phyloP scores from a whole-genome alignment of 2,797 vertebrate genomes.

The Propithecus deckenii region DNA sequence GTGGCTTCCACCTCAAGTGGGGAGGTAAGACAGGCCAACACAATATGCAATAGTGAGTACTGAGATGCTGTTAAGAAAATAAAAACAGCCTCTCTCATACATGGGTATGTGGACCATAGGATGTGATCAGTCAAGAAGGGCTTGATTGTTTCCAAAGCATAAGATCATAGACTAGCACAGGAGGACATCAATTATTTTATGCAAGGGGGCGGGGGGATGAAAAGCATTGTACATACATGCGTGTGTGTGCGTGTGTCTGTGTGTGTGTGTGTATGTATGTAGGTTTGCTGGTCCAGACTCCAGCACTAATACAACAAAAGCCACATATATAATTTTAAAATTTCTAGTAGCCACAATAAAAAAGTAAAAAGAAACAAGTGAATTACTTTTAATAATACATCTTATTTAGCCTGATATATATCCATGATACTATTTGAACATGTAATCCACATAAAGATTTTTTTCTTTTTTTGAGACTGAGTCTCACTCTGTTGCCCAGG shows the following conservation, averaged over 20 bases:
- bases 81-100: neutral
- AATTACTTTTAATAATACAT: slow-evolving; percentile 21
- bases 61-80: neutral
- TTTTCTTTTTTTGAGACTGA: too few relatives aligned
- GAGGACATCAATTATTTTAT: neutral
- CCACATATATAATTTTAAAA: neutral
- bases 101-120: neutral
- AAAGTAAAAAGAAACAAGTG: neutral
- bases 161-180: neutral
- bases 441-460: neutral
- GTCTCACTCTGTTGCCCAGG: too few relatives aligned
- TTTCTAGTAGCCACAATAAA: neutral
- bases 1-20: neutral
- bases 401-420: slow-evolving; percentile 1
- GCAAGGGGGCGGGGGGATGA: neutral
- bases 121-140: neutral
- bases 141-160: neutral
- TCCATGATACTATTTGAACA: neutral
- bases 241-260: too few relatives aligned
- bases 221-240: neutral
- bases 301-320: neutral
- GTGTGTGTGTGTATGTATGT: neutral
- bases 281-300: neutral
- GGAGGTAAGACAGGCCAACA: neutral
- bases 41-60: neutral